Evolutionary conservation across 2,797 vertebrate genomes (phyloP).

Genomic region (Pantherophis alleghaniensis): DNA sequence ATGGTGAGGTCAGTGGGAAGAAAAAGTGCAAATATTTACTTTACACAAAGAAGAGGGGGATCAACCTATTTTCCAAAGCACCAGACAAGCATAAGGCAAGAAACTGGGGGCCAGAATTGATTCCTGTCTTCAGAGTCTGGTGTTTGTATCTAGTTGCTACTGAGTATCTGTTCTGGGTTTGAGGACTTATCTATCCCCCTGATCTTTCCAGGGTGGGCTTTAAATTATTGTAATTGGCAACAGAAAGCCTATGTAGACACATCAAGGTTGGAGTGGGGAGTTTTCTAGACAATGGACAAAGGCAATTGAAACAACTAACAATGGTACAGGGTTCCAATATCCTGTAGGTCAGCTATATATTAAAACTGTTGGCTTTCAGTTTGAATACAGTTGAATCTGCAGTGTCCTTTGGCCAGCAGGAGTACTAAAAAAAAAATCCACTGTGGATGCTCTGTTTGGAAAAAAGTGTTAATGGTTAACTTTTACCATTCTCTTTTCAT

Average conservation of each 20-base stretch:
- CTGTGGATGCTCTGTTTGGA: not conserved
- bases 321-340: not conserved
- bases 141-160: not conserved
- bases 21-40: not conserved
- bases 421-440: not conserved
- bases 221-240: not conserved
- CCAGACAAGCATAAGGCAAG: not conserved
- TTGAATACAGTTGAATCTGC: too few relatives aligned
- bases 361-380: not conserved
- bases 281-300: not conserved
- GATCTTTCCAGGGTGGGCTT: not conserved
- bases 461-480: not conserved
- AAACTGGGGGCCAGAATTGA: not conserved
- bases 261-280: not conserved
- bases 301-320: not conserved
- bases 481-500: not conserved
- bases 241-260: not conserved
- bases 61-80: not conserved
- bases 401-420: not conserved
- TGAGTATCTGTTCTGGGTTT: not conserved
- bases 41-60: not conserved
- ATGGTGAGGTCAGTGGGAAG: not conserved
- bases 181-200: not conserved
- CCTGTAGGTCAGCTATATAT: not conserved
- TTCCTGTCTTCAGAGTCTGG: not conserved